Evolutionary conservation across 2,797 vertebrate species (phyloP).

Genomic region (Denticeps clupeoides): DNA sequence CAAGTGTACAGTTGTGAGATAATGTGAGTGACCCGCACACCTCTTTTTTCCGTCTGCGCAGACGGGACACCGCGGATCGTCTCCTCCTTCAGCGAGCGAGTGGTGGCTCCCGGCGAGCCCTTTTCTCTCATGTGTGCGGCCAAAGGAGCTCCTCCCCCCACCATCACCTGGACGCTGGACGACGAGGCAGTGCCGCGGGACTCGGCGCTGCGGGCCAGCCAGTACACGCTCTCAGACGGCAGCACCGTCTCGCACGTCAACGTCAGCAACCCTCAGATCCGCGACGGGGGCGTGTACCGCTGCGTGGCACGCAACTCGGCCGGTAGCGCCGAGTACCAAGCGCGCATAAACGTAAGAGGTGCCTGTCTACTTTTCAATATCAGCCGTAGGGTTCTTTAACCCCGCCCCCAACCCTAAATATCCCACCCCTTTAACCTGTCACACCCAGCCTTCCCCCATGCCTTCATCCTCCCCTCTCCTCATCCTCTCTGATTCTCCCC

Average conservation of each 20-base stretch:
- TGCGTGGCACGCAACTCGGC: slow-evolving; percentile 97
- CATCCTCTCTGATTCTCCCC: slow-evolving; percentile 15
- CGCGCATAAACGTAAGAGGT: slow-evolving; percentile 99
- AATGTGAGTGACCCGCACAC: not conserved
- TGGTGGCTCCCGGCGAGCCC: slow-evolving; percentile 92
- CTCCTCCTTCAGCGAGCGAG: slow-evolving; percentile 96
- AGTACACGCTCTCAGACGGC: slow-evolving; percentile 93
- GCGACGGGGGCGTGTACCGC: slow-evolving; percentile 91
- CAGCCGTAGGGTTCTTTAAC: slow-evolving; percentile 74
- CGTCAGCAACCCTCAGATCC: slow-evolving; percentile 85
- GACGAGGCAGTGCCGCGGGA: slow-evolving; percentile 86
- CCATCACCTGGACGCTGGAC: slow-evolving; percentile 92
- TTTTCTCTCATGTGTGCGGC: slow-evolving; percentile 94
- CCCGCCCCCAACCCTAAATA: slow-evolving; percentile 30
- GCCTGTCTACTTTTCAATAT: slow-evolving; percentile 99
- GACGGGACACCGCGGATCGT: slow-evolving; percentile 93
- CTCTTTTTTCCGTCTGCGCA: slow-evolving; percentile 29
- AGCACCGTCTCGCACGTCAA: slow-evolving; percentile 94
- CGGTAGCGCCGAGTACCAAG: slow-evolving; percentile 99
- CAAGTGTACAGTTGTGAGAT: not conserved
- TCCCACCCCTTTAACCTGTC: not conserved
- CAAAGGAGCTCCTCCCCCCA: slow-evolving; percentile 90
- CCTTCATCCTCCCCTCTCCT: not conserved
- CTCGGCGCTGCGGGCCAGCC: slow-evolving; percentile 86
- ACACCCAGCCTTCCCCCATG: not conserved